phyloP scores from a whole-genome alignment of 2,888 invertebrate species.

The Erebia ligea region DNA sequence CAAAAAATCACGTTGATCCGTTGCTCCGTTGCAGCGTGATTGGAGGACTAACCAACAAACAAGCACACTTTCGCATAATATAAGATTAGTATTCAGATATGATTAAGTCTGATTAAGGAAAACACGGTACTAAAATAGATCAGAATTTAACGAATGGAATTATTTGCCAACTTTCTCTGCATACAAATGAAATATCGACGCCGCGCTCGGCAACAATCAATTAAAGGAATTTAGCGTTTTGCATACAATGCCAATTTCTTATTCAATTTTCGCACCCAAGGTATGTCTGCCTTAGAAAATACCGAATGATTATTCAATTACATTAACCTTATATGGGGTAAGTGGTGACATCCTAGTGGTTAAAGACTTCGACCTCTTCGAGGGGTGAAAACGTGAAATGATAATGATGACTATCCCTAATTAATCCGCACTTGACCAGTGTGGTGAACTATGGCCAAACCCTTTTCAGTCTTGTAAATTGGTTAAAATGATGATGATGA shows the following conservation, averaged over 20 bases:
- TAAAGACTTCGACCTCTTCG: background rate
- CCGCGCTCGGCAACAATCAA: slow-evolving; percentile 1
- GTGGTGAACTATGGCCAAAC: background rate
- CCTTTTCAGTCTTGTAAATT: background rate
- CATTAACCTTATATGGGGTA: no score
- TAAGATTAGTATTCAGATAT: no score
- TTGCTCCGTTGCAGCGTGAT: no score
- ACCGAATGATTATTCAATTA: no score
- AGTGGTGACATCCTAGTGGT: background rate
- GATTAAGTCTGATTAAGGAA: background rate
- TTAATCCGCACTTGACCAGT: background rate
- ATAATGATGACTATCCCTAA: no score
- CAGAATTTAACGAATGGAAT: slow-evolving; percentile 28
- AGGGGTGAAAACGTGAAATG: background rate
- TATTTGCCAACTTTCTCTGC: slow-evolving; percentile 33
- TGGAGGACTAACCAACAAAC: no score
- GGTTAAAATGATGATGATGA: no score
- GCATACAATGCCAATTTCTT: slow-evolving; percentile 15
- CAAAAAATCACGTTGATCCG: no score
- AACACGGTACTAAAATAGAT: slow-evolving; percentile 36
- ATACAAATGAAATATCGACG: slow-evolving; percentile 4
- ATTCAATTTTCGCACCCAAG: background rate
- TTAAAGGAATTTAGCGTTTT: slow-evolving; percentile 10
- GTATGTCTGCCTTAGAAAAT: no score
- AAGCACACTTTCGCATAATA: no score